Evolutionary conservation across 2,888 invertebrate species (phyloP).

Genomic region (Pseudeuparius sepicola): DNA sequence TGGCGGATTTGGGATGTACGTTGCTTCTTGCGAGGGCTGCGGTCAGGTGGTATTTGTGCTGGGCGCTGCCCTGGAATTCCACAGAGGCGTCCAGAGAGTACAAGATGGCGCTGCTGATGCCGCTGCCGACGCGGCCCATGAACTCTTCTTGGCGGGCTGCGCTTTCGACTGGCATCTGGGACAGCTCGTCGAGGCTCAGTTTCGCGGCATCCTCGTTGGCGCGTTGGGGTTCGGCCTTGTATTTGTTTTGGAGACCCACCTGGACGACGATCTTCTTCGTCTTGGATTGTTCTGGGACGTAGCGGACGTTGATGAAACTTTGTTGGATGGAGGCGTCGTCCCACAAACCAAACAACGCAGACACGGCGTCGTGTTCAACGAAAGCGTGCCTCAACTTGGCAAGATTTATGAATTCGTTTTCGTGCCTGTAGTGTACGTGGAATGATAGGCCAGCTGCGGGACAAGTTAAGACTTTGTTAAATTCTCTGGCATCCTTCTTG

Average conservation of each 20-base stretch:
- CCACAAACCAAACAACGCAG: slow-evolving; percentile 28
- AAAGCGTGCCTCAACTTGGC: slow-evolving; percentile 32
- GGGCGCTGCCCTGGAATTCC: slow-evolving; percentile 45
- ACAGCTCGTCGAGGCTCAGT: slow-evolving; percentile 24
- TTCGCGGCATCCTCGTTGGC: slow-evolving; percentile 15
- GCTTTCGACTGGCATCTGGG: slow-evolving; percentile 37
- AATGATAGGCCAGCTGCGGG: slow-evolving; percentile 41
- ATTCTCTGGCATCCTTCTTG: slow-evolving; percentile 28
- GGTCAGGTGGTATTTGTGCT: slow-evolving; percentile 44
- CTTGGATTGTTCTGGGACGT: slow-evolving; percentile 29
- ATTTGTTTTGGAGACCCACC: slow-evolving; percentile 22
- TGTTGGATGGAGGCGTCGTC: slow-evolving; percentile 41
- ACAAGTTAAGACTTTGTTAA: slow-evolving; percentile 41
- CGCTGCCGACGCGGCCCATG: slow-evolving; percentile 44
- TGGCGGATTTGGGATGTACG: slow-evolving; percentile 46
- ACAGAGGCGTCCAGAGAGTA: slow-evolving; percentile 45
- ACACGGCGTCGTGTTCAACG: slow-evolving; percentile 27
- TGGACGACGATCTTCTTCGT: slow-evolving; percentile 20
- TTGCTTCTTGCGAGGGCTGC: slow-evolving; percentile 46
- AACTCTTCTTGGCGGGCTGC: slow-evolving; percentile 44
- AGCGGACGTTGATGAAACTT: slow-evolving; percentile 41
- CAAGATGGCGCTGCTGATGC: slow-evolving; percentile 45
- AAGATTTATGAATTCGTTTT: slow-evolving; percentile 40
- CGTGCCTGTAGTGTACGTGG: slow-evolving; percentile 45
- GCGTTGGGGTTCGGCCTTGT: slow-evolving; percentile 22